These are phyloP conservation scores for Cantharis flavilabris DNA, from an alignment of 2,888 invertebrate species.

Conservation along the genomic window DNA sequence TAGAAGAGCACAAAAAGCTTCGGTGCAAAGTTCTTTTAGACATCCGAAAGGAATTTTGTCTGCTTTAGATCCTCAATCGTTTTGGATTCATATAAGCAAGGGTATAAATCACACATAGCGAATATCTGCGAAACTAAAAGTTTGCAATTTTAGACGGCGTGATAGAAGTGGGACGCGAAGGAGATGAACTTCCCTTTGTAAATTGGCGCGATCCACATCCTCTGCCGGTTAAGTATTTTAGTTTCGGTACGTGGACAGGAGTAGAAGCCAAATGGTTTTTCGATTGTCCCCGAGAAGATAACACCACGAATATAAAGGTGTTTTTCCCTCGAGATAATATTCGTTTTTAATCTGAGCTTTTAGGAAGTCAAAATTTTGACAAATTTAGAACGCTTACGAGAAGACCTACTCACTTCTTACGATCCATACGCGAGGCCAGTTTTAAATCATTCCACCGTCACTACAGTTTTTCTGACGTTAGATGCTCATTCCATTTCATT, in stretches of 20 bases:
- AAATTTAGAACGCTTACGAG: conserved; percentile 59
- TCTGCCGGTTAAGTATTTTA: conserved; percentile 66
- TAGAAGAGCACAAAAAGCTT: conserved; percentile 62
- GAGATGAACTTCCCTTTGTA: conserved; percentile 63
- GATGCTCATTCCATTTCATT: conserved; percentile 41
- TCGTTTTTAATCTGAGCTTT: conserved; percentile 42
- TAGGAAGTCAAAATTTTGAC: conserved; percentile 57
- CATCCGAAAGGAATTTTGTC: conserved; percentile 63
- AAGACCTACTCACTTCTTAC: conserved; percentile 58
- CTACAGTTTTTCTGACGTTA: conserved; percentile 42
- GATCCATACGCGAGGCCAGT: conserved; percentile 54
- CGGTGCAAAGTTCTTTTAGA: conserved; percentile 62
- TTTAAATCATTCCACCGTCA: conserved; percentile 37
- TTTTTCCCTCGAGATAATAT: background rate
- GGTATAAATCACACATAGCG: conserved; percentile 47
- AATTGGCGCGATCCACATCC: conserved; percentile 64
- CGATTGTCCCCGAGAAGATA: conserved; percentile 61
- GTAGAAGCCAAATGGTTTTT: conserved; percentile 71
- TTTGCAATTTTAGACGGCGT: conserved; percentile 58
- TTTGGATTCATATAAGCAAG: conserved; percentile 66
- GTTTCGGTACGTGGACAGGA: conserved; percentile 70
- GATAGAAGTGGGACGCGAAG: conserved; percentile 67
- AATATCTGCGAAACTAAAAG: no score
- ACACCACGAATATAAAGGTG: conserved; percentile 43
- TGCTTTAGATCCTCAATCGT: conserved; percentile 64